These are phyloP conservation scores for Hydrochoerus hydrochaeris DNA, from an alignment of 2,113 vertebrate genomes.

Conservation along the genomic window DNA sequence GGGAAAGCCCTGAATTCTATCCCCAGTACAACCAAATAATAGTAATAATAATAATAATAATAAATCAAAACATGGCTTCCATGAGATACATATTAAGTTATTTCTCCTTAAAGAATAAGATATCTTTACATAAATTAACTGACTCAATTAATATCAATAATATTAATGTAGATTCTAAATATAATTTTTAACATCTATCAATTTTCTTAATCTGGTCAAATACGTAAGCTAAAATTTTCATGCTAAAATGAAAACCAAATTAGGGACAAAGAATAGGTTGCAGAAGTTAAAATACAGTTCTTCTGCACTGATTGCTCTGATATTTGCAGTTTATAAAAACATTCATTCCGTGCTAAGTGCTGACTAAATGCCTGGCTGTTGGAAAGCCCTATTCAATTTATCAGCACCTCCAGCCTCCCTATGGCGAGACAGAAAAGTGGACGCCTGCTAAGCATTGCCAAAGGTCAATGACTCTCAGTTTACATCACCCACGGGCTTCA, in stretches of 20 bases:
- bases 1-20: not conserved
- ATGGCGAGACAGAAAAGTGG: not conserved
- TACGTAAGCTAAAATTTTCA: conserved; percentile 26
- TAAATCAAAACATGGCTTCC: not conserved
- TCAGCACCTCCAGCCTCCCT: not conserved
- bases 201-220: not conserved
- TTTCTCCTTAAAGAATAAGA: conserved; percentile 31
- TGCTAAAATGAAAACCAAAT: not conserved
- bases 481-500: not conserved
- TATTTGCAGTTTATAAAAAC: not conserved
- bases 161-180: not conserved
- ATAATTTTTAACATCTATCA: conserved; percentile 5
- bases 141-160: not conserved
- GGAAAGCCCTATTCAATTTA: not conserved
- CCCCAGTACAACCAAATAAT: not conserved
- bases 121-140: not conserved
- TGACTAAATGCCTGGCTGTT: not conserved
- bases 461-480: not conserved
- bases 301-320: not conserved
- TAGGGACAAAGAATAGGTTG: not conserved
- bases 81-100: not conserved
- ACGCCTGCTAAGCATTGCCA: not conserved
- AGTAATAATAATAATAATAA: not conserved
- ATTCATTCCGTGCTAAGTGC: not conserved
- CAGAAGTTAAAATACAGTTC: not conserved